Evolutionary conservation across 2,797 vertebrate species (phyloP).

Genomic region (Chrysocyon brachyurus): DNA sequence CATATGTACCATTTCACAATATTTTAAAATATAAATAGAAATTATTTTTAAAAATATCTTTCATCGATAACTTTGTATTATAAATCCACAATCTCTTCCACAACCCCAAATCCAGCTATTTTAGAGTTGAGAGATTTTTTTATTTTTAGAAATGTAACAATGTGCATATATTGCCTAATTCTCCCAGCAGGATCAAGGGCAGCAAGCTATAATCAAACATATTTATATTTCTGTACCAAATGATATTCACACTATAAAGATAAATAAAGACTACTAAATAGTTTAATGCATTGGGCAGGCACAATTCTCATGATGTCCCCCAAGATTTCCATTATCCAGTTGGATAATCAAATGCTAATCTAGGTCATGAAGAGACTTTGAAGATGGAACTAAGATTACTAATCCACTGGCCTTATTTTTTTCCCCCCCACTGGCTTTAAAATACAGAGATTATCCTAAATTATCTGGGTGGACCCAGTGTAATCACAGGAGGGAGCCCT

Average conservation of each 20-base stretch:
- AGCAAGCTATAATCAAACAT: background rate
- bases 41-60: slow-evolving; percentile 70
- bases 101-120: slow-evolving; percentile 47
- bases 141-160: slow-evolving; percentile 64
- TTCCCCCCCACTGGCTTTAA: background rate
- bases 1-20: slow-evolving; percentile 60
- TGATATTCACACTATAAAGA: background rate
- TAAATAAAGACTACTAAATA: background rate
- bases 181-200: background rate
- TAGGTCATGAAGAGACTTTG: background rate
- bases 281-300: background rate
- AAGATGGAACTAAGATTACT: background rate
- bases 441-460: background rate
- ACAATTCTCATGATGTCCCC: background rate
- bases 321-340: background rate
- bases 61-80: slow-evolving; percentile 57
- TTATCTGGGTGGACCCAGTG: background rate
- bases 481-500: background rate
- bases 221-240: background rate
- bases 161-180: slow-evolving; percentile 16
- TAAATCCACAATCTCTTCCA: slow-evolving; percentile 49
- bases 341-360: background rate
- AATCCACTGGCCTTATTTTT: background rate
- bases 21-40: slow-evolving; percentile 64
- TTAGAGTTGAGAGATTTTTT: slow-evolving; percentile 40